A percentile compares a stretch with the other conserved stretches of the same genome.
These are phyloP conservation scores for Saimiri boliviensis DNA, from an alignment of 2,113 vertebrate genomes.

Conservation along the genomic window DNA sequence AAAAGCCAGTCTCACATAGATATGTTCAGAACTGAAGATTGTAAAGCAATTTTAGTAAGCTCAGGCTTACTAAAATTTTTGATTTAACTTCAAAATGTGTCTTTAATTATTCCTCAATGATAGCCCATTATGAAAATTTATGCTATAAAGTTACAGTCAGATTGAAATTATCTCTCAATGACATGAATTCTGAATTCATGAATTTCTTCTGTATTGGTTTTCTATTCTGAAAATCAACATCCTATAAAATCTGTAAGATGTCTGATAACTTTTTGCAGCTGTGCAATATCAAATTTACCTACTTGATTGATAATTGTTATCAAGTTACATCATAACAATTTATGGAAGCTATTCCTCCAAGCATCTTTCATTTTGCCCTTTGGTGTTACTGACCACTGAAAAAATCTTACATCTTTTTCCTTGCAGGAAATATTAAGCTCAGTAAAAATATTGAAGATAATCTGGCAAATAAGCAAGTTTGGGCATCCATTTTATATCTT, in stretches of 20 bases:
- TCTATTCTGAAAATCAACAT: neutral
- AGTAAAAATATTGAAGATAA: neutral
- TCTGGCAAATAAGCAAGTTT: neutral
- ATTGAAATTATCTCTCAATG: neutral
- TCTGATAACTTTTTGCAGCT: too few relatives aligned
- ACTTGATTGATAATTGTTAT: too few relatives aligned
- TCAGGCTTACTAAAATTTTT: neutral
- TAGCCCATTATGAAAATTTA: neutral
- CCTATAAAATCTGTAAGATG: neutral
- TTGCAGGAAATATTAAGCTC: neutral
- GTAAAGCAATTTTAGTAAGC: neutral
- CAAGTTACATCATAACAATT: neutral
- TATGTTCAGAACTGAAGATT: neutral
- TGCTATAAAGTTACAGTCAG: neutral
- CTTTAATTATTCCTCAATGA: neutral
- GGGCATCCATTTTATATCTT: neutral
- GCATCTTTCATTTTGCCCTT: neutral
- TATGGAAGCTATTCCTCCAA: neutral
- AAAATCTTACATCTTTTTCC: neutral
- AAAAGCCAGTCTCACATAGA: neutral
- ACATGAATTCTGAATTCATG: neutral
- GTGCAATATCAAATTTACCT: too few relatives aligned
- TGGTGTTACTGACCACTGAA: neutral
- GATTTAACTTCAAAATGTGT: neutral
- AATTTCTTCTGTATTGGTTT: neutral